A percentile compares a stretch with the other conserved stretches of the same genome.
Conservation (phyloP, 2,797 vertebrate species). For the Bradypus variegatus region DNA sequence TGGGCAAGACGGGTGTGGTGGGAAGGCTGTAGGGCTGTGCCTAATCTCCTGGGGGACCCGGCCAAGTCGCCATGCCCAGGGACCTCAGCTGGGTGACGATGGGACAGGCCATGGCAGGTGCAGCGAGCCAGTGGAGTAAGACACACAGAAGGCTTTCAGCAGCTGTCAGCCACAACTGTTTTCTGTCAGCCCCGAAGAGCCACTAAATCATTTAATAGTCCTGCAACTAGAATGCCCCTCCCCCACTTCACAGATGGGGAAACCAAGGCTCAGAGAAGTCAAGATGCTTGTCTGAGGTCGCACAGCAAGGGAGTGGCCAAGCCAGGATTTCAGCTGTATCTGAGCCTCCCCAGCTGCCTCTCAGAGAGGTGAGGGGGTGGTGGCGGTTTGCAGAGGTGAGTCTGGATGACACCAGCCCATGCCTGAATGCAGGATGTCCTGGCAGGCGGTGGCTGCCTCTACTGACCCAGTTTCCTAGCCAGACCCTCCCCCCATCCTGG, state of each 20-base stretch:
- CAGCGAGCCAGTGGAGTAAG: not conserved
- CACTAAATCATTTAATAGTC: not conserved
- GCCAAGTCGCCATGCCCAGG: not conserved
- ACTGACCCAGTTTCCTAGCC: slow-evolving; percentile 54
- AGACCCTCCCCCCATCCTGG: not conserved
- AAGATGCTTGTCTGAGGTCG: not conserved
- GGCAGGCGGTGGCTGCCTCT: not conserved
- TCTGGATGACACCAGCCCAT: not conserved
- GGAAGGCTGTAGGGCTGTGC: not conserved
- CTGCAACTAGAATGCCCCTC: not conserved
- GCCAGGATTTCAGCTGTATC: not conserved
- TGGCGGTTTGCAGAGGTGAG: not conserved
- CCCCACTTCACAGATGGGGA: not conserved
- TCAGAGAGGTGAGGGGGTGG: not conserved
- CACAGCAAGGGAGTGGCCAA: not conserved
- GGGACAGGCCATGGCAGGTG: not conserved
- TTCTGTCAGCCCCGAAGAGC: not conserved
- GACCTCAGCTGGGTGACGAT: not conserved
- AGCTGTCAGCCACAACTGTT: not conserved
- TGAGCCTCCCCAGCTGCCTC: not conserved
- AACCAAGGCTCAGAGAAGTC: not conserved
- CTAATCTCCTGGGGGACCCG: not conserved
- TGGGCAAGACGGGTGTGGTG: not conserved
- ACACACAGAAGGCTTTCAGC: not conserved
- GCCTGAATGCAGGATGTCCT: slow-evolving; percentile 6